Base-by-base conservation (phyloP, 2,888 invertebrate species). In the Ormia ochracea region DNA sequence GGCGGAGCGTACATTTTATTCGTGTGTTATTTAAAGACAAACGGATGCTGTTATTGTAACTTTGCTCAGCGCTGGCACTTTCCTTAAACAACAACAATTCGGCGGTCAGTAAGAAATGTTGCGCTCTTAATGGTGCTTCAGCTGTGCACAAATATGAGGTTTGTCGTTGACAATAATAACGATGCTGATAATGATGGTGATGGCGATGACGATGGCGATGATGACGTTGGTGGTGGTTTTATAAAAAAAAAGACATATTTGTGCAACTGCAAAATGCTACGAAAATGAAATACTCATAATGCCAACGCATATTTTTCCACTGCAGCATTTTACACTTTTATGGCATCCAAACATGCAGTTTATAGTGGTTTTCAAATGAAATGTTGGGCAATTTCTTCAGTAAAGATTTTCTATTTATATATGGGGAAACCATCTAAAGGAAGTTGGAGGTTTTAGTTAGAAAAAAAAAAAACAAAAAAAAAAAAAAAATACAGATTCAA, bases 371-470 rank as follows among this genome's bases (percentile, higher is more conserved):
- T 63, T 23, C 3, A 52, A 19, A 36, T 36, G 28, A 45, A 73
- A 45, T 59, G 66, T 36, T 73, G 59, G 45, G 58, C 50, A 43
- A 45, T 74, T 59, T 52, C 58, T 19, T 26, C 23, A 33, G 19
- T 23, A n/a, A 9, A 56, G 43, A 56, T 58, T 56, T 77, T 45
- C 17, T 61, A 17, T 74, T 69, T 72, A 66, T 65, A 45, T 38
- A 74, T 45, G 58, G 70, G 48, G 79, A 79, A 79, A 75, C 75
- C 79, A 79, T 75, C 74, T 79, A 79, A 79, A 79, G 79, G 79
- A 79, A 79, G 70, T 79, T 61, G 70, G 79, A 79, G 79, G 79
- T 79, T 79, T 68, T 31, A 63, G 41, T 63, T 41, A 19, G 72
- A 36, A 56, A 56, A 36, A n/a, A 36, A 54, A 5, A 36, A 21